Conservation (phyloP, 2,797 vertebrate genomes). For the Lepus oiostolus region DNA sequence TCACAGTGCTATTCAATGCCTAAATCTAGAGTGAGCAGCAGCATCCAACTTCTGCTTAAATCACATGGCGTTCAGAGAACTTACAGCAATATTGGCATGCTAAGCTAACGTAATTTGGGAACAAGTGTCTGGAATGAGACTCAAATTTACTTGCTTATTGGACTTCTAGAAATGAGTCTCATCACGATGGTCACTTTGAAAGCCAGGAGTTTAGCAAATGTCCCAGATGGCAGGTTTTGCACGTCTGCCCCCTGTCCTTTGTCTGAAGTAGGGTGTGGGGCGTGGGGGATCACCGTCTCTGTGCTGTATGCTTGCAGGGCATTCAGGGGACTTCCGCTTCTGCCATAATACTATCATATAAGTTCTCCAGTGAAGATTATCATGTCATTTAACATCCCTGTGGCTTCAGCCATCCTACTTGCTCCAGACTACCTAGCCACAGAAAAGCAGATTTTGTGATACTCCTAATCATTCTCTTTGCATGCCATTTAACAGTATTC, state of each 20-base stretch:
- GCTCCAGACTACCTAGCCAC: background rate
- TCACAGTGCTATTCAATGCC: slow-evolving; percentile 8
- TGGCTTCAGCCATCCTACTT: background rate
- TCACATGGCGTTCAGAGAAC: background rate
- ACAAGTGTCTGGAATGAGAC: background rate
- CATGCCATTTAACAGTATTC: background rate
- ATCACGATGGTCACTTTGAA: background rate
- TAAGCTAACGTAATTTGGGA: slow-evolving; percentile 5
- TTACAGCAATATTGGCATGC: background rate
- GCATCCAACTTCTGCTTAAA: background rate
- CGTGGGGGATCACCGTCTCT: background rate
- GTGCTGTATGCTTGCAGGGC: background rate
- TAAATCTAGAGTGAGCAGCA: background rate
- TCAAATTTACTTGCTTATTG: background rate
- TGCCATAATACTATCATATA: too few relatives aligned
- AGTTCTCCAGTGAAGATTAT: background rate
- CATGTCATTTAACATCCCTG: background rate
- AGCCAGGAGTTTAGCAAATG: background rate
- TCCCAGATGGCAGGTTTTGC: background rate
- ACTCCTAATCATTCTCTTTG: background rate
- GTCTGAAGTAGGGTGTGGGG: background rate
- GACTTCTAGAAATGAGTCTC: slow-evolving; percentile 37
- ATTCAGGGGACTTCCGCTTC: background rate
- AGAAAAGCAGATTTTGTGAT: background rate
- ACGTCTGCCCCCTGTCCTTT: background rate